Evolutionary conservation across 1,140 invertebrate species (phyloP), one percentile per base, ranked within the genome.

Genomic region (Philopotamus ludificatus): DNA sequence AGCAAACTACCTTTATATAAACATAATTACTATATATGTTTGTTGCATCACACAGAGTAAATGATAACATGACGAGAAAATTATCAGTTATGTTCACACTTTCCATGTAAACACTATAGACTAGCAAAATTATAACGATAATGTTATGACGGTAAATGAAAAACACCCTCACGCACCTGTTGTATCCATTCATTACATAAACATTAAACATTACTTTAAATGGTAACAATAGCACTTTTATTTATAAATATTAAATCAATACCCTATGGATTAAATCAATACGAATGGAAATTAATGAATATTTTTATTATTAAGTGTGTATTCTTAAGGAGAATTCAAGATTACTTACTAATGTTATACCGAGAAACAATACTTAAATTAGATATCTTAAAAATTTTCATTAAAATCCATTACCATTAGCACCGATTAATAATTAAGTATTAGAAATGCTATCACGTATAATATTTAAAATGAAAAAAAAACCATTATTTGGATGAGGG

Each of bases 401-500:
- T n/a, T n/a, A n/a, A n/a, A n/a, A n/a, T n/a, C n/a, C n/a, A n/a
- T n/a, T n/a, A n/a, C n/a, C n/a, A n/a, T n/a, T n/a, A n/a, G n/a
- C n/a, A n/a, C n/a, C n/a, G n/a, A n/a, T n/a, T n/a, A n/a, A n/a
- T n/a, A n/a, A n/a, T n/a, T n/a, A n/a, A n/a, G n/a, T 44, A 44
- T 12, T 3, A 44, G 3, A 12, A 44, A 12, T 44, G 42, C n/a
- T 44, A 12, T 12, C n/a, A 18, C 12, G 4, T 20, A 49, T 49
- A 22, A 49, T 15, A 15, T 45, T 45, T 4, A 4, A 7, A 7
- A 4, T 45, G n/a, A 7, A 23, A n/a, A n/a, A n/a, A n/a, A n/a
- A n/a, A 34, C 12, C 12, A 42, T 57, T 72, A 85, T 71, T 85
- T 85, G 51, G 82, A 80, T 65, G 84, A 85, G 47, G 91, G 90